Base-by-base conservation (phyloP, 2,888 invertebrate species). In the Drosophila tanythrix region DNA sequence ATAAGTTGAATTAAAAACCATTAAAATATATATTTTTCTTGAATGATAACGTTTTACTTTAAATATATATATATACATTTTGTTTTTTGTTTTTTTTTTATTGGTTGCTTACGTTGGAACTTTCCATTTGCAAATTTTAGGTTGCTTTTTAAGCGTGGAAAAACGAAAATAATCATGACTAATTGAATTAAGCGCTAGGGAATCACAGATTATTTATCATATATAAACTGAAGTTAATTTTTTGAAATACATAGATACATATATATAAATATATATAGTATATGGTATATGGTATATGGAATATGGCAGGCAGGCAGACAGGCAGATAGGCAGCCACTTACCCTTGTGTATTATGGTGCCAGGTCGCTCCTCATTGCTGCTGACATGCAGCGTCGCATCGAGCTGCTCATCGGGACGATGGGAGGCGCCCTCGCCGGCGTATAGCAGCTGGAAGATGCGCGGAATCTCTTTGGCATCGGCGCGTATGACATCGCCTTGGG, bases 391-490 rank as follows among this genome's bases (percentile, higher is more conserved):
- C 83, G 94, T 94, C 63, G 94, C 94, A 84, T 94, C 95, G 66
- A 94, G 94, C 90, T 94, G 93, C 89, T 95, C 96, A 59, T 96
- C 96, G 25, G 97, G 96, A 74, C 97, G 95, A 74, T 97, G 94
- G 79, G 97, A 97, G 94, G 98, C 98, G 62, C 99, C 99, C 94
- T 99, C 99, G 75, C 98, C 99, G 79, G 99, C 99, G 94, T 99
- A 99, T 90, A 99, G 94, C 91, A 99, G 95, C 95, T 98, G 95
- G 94, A 99, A 99, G 94, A 99, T 99, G 93, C 98, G 96, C 90
- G 99, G 99, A 94, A 99, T 98, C 95, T 99, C 99, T 95, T 98
- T 98, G 93, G 98, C 98, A 95, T 99, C 99, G 65, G 99, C 99
- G 93, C 99, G 96, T 93, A 99, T 99, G 90, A 99, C 99, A 95